phyloP scores from a whole-genome alignment of 2,797 vertebrate genomes.

The Sternarchorhynchus goeldii region DNA sequence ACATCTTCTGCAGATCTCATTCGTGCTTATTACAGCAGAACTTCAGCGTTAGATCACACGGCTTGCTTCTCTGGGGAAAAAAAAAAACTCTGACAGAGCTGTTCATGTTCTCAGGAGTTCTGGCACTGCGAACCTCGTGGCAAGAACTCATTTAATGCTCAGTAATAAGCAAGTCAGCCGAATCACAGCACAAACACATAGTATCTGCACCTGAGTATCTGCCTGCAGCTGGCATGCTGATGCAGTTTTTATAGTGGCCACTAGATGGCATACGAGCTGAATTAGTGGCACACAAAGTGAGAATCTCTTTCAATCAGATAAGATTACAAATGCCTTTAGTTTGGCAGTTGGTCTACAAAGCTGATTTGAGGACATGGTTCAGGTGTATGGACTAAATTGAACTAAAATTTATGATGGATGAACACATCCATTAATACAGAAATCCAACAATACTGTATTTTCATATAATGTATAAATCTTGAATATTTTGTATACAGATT shows the following conservation, averaged over 20 bases:
- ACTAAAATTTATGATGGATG: no score
- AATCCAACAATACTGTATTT: background rate
- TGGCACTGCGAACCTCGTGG: background rate
- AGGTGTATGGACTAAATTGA: background rate
- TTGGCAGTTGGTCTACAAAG: background rate
- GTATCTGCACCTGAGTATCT: no score
- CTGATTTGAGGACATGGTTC: background rate
- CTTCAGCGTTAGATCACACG: background rate
- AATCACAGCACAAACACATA: no score
- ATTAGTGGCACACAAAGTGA: background rate
- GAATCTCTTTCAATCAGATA: background rate
- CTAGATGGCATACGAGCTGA: slow-evolving; percentile 29
- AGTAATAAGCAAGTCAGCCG: background rate
- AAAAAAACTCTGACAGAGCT: background rate
- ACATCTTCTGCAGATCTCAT: slow-evolving; percentile 1
- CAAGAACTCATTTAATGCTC: background rate
- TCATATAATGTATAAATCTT: no score
- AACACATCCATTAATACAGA: background rate
- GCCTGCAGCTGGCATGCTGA: no score
- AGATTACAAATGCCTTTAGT: no score
- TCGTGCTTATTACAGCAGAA: background rate
- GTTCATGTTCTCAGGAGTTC: background rate
- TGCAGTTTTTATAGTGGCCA: slow-evolving; percentile 42
- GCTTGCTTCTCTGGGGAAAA: background rate
- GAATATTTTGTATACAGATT: background rate